Evolutionary conservation across 2,888 invertebrate species (phyloP).

Genomic region (Platycheirus rosarum): DNA sequence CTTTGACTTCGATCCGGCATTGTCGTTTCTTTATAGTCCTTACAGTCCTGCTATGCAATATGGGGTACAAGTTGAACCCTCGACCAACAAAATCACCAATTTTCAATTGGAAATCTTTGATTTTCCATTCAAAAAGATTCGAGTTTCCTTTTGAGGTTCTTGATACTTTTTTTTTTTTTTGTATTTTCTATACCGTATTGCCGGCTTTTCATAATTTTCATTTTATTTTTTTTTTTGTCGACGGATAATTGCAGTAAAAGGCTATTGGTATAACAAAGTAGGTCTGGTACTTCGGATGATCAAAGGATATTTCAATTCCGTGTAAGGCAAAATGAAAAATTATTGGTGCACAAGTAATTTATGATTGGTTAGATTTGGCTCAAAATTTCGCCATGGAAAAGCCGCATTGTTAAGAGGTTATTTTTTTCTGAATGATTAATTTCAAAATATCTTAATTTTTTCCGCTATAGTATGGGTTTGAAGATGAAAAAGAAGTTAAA

Average conservation of each 20-base stretch:
- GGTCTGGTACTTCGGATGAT: constrained; percentile 26
- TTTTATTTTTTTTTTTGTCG: constrained; percentile 51
- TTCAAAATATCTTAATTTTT: constrained; percentile 6
- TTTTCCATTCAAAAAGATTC: constrained; percentile 53
- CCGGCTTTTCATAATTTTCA: constrained; percentile 31
- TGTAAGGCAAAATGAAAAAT: constrained; percentile 51
- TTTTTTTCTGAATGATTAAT: constrained; percentile 17
- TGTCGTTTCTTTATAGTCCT: neutral
- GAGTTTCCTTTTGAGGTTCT: constrained; percentile 44
- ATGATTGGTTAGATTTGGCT: constrained; percentile 15
- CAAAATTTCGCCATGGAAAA: constrained; percentile 22
- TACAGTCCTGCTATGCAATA: neutral
- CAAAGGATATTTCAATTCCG: constrained; percentile 45
- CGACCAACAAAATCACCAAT: constrained; percentile 58
- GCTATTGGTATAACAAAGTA: constrained; percentile 49
- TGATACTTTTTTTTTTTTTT: constrained; percentile 16
- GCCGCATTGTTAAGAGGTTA: constrained; percentile 34
- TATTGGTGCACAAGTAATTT: constrained; percentile 50
- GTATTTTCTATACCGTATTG: neutral
- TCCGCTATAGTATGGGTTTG: too few species aligned
- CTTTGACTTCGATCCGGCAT: constrained; percentile 15
- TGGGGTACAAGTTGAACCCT: constrained; percentile 12
- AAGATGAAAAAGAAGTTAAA: too few species aligned
- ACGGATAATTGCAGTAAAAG: constrained; percentile 59
- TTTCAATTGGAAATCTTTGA: constrained; percentile 64